Percentiles rank a stretch among this genome's conserved stretches.
phyloP scores from a whole-genome alignment of 2,888 invertebrate genomes.

The Phania funesta region DNA sequence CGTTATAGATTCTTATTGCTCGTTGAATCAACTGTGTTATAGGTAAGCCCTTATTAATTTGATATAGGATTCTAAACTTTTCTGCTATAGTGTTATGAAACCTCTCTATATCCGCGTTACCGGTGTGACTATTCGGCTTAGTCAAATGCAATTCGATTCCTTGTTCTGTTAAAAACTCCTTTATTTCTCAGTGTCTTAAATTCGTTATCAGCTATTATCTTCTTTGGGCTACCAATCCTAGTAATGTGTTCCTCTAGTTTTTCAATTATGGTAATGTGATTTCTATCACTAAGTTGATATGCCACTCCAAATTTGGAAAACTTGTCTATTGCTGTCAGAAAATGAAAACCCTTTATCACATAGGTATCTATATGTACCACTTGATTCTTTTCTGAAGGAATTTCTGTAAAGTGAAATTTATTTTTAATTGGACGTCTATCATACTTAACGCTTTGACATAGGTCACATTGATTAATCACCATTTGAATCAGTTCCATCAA shows the following conservation, averaged over 20 bases:
- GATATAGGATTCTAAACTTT: slow-evolving; percentile 32
- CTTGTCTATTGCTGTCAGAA: background rate
- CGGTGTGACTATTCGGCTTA: slow-evolving; percentile 65
- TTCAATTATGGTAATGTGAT: background rate
- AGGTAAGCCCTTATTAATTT: slow-evolving; percentile 21
- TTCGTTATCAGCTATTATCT: slow-evolving; percentile 29
- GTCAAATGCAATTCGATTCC: slow-evolving; percentile 62
- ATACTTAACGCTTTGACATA: background rate
- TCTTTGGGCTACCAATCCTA: background rate
- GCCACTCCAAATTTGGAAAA: background rate
- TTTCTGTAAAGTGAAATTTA: background rate
- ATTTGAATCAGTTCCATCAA: background rate
- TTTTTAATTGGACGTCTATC: background rate
- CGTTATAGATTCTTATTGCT: slow-evolving; percentile 36
- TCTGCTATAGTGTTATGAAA: slow-evolving; percentile 52
- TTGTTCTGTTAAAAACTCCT: slow-evolving; percentile 56
- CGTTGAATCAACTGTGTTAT: slow-evolving; percentile 41
- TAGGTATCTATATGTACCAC: background rate
- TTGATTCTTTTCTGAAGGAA: background rate
- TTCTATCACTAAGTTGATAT: background rate
- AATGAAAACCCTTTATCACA: background rate
- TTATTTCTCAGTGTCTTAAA: slow-evolving; percentile 58
- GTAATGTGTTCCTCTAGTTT: background rate
- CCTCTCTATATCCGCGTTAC: slow-evolving; percentile 64
- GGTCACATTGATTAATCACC: background rate